Evolutionary conservation across 1,140 invertebrate genomes (phyloP).

Genomic region (Paralvinella palmiformis): DNA sequence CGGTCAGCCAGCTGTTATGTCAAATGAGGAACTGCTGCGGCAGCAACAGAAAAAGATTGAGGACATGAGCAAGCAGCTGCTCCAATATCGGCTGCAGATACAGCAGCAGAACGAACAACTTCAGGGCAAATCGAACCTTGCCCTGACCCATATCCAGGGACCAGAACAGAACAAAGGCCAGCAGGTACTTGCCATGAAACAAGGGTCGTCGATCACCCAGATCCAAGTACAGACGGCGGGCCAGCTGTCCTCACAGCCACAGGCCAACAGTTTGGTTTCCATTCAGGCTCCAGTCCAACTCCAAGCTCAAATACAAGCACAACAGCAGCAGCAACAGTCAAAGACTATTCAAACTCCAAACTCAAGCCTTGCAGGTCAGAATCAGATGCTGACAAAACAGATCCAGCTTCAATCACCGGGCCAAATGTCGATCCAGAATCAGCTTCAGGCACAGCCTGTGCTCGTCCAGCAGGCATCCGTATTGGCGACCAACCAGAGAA

Average conservation of each 20-base stretch:
- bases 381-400: too few relatives aligned
- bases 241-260: too few relatives aligned
- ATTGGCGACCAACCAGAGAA: not conserved
- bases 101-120: conserved; percentile 38
- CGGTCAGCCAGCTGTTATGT: not conserved
- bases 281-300: too few relatives aligned
- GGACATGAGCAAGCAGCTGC: conserved; percentile 74
- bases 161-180: conserved; percentile 25
- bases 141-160: conserved; percentile 34
- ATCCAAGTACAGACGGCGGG: too few relatives aligned
- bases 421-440: not conserved
- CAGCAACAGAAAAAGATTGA: conserved; percentile 82
- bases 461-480: not conserved
- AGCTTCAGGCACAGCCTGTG: conserved; percentile 10
- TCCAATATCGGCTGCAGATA: conserved; percentile 40
- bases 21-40: conserved; percentile 57
- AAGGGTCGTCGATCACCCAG: too few relatives aligned
- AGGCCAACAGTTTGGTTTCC: too few relatives aligned
- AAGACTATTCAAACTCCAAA: too few relatives aligned
- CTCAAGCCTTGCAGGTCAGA: too few relatives aligned
- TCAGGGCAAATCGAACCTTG: conserved; percentile 34
- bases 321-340: too few relatives aligned
- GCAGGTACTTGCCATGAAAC: too few relatives aligned
- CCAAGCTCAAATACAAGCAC: too few relatives aligned
- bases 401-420: too few relatives aligned